Base-by-base conservation (phyloP, 2,888 invertebrate genomes). In the Flexamia atlantica region DNA sequence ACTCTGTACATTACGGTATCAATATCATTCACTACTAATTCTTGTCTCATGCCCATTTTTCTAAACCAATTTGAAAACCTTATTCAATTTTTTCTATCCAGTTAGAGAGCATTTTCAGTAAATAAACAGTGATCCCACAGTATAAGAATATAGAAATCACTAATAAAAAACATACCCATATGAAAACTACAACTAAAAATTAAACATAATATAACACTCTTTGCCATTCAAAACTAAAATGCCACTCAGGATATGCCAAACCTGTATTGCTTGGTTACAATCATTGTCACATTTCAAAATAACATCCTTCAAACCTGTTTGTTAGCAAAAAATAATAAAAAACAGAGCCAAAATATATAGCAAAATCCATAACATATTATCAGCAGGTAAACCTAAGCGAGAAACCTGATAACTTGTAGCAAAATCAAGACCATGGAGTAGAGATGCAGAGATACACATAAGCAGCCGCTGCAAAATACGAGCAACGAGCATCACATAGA, bases 401-500 rank as follows among this genome's bases (percentile, higher is more conserved):
- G 23, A 28, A 64, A 3, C 64, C 28, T 64, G 28, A 64, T 23
- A 64, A 3, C 30, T 12, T 64, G 20, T 14, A 64, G 64, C 64
- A 64, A 64, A 64, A 5, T 28, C 9, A 64, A 64, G 14, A 28
- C 64, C 12, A 30, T 28, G 3, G 28, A 28, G 4, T 30, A 30
- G 25, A 64, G 30, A 53, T 53, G 53, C 17, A 64, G 30, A 30
- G 17, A 64, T 64, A 30, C 64, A 72, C 40, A 68, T 32, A 40
- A 12, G 23, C 72, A 72, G 72, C 17, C 36, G 72, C 72, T 2
- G 25, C 36, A 32, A 36, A 40, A 72, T 68, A 32, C 72, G 25
- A 72, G 72, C 72, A 72, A 32, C 72, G 25, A 72, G 72, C 72
- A 72, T 23, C n/a, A 72, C 72, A 72, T 72, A 72, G 28, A 72